Evolutionary conservation across 2,888 invertebrate species (phyloP).

Genomic region (Euzophera pinguis): DNA sequence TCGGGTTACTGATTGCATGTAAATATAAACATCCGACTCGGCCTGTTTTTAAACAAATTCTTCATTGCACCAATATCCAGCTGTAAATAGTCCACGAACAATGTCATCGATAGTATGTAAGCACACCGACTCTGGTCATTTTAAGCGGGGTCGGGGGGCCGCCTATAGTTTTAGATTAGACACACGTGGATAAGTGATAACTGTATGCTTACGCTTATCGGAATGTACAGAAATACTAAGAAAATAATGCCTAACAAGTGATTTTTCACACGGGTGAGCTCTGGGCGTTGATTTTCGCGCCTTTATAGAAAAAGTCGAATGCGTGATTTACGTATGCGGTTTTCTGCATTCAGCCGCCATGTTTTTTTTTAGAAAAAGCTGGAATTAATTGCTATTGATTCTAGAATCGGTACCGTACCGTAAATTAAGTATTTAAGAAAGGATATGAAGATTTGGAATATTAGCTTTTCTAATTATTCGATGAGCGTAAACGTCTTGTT

Average conservation of each 20-base stretch:
- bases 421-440: no score
- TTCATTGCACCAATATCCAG: neutral
- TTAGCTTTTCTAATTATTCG: no score
- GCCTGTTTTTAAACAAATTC: neutral
- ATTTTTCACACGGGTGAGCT: no score
- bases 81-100: conserved; percentile 10
- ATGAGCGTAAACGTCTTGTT: conserved; percentile 25
- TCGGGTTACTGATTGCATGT: neutral
- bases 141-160: conserved; percentile 63
- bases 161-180: conserved; percentile 69
- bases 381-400: no score
- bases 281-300: no score
- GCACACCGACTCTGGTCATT: conserved; percentile 62
- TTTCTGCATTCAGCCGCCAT: no score
- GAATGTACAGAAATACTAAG: conserved; percentile 15
- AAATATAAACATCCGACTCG: neutral
- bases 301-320: no score
- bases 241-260: neutral
- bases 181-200: conserved; percentile 26
- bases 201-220: conserved; percentile 30
- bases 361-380: no score
- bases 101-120: conserved; percentile 38
- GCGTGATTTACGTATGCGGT: no score
- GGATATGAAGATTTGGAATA: no score
- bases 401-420: no score